phyloP scores from a whole-genome alignment of 2,797 vertebrate genomes.

The Xiphorhynchus erythropygius region DNA sequence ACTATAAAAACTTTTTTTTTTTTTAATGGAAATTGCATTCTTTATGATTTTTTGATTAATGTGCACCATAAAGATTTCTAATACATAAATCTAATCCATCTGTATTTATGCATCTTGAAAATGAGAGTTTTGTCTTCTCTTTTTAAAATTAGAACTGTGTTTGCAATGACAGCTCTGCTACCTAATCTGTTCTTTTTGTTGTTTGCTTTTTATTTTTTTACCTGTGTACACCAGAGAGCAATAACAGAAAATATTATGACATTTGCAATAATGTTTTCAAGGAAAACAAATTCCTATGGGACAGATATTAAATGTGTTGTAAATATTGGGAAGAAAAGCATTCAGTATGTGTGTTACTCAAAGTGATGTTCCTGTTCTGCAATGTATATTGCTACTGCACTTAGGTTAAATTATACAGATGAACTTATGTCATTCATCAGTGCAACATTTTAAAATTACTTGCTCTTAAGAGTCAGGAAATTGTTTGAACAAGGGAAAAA shows the following conservation, averaged over 20 bases:
- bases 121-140: constrained; percentile 17
- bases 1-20: no score
- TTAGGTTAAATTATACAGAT: constrained; percentile 62
- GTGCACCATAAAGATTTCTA: not conserved
- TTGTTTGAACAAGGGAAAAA: constrained; percentile 50
- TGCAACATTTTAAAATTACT: constrained; percentile 62
- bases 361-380: not conserved
- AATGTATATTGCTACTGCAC: not conserved
- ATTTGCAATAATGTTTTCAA: constrained; percentile 65
- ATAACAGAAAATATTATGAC: constrained; percentile 55
- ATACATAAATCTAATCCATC: not conserved
- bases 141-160: constrained; percentile 11
- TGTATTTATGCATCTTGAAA: not conserved
- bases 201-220: not conserved
- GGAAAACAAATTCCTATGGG: constrained; percentile 42
- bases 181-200: not conserved
- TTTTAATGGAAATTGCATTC: not conserved
- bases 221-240: not conserved
- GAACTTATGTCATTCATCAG: constrained; percentile 64
- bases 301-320: constrained; percentile 40
- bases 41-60: not conserved
- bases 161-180: constrained; percentile 26
- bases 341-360: constrained; percentile 14
- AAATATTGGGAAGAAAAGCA: constrained; percentile 52
- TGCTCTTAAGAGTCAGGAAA: constrained; percentile 63